phyloP scores from a whole-genome alignment of 1,140 invertebrate species.

The Monochamus saltuarius region DNA sequence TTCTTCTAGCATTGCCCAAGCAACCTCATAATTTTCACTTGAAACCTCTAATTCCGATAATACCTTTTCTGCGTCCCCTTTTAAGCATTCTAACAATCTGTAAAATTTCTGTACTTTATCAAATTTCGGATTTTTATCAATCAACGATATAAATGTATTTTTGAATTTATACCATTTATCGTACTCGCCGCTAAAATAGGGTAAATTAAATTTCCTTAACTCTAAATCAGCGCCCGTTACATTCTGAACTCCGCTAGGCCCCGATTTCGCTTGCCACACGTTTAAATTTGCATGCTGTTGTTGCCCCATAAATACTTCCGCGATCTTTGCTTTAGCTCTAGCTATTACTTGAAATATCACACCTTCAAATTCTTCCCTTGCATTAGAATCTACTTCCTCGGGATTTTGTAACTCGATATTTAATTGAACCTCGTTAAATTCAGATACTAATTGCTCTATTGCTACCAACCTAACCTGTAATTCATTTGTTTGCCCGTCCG shows the following conservation, averaged over 20 bases:
- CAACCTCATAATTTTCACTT: conserved; percentile 12
- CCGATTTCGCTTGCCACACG: background rate
- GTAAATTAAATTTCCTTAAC: conserved; percentile 4
- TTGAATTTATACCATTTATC: conserved; percentile 10
- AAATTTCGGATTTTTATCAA: no score
- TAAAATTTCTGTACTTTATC: no score
- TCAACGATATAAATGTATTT: conserved; percentile 13
- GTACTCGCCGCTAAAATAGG: conserved; percentile 16
- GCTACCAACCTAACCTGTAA: background rate
- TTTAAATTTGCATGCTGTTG: background rate
- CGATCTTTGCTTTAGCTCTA: background rate
- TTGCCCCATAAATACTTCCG: background rate
- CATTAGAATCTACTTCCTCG: background rate
- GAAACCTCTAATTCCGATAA: conserved; percentile 2
- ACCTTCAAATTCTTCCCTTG: background rate
- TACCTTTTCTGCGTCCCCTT: background rate
- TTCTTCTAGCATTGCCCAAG: conserved; percentile 8
- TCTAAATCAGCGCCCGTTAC: background rate
- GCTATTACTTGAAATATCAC: background rate
- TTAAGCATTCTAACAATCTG: conserved; percentile 10
- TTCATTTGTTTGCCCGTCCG: background rate
- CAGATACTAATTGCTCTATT: background rate
- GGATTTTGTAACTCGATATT: background rate
- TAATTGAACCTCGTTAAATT: background rate
- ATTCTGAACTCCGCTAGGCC: background rate